These are phyloP conservation scores for Nomada fucata DNA, from an alignment of 2,888 invertebrate genomes.

Conservation along the genomic window DNA sequence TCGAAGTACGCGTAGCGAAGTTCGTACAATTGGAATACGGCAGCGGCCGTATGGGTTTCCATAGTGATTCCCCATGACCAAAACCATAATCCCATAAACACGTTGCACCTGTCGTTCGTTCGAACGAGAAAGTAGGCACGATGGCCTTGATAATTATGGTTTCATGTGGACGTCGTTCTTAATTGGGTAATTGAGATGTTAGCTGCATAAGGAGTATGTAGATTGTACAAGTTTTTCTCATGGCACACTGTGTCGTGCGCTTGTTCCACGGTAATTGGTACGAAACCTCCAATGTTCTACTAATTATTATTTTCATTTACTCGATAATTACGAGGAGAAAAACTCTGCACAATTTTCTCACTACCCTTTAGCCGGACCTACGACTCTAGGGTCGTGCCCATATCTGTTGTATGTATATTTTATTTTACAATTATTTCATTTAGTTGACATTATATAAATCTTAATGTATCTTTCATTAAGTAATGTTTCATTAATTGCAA, in stretches of 20 bases:
- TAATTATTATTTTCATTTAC: too few relatives aligned
- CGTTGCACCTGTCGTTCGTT: conserved; percentile 36
- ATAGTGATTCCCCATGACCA: conserved; percentile 53
- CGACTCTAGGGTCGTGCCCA: too few relatives aligned
- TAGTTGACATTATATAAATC: too few relatives aligned
- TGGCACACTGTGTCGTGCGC: too few relatives aligned
- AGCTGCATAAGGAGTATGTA: conserved; percentile 22
- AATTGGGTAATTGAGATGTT: conserved; percentile 25
- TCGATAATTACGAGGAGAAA: too few relatives aligned
- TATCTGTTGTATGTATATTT: too few relatives aligned
- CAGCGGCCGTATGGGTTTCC: conserved; percentile 53
- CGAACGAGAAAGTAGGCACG: neutral
- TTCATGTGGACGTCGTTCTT: conserved; percentile 1
- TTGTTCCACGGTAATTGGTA: neutral
- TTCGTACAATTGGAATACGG: neutral
- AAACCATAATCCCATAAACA: conserved; percentile 13
- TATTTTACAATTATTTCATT: too few relatives aligned
- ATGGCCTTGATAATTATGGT: conserved; percentile 9
- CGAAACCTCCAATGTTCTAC: too few relatives aligned
- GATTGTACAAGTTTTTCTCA: conserved; percentile 21
- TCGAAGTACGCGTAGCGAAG: neutral
- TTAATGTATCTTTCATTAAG: too few relatives aligned
- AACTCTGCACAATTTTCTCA: too few relatives aligned
- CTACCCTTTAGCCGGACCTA: too few relatives aligned
- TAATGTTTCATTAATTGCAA: too few relatives aligned